Conservation (phyloP, 2,113 vertebrate genomes). For the Paralichthys olivaceus region DNA sequence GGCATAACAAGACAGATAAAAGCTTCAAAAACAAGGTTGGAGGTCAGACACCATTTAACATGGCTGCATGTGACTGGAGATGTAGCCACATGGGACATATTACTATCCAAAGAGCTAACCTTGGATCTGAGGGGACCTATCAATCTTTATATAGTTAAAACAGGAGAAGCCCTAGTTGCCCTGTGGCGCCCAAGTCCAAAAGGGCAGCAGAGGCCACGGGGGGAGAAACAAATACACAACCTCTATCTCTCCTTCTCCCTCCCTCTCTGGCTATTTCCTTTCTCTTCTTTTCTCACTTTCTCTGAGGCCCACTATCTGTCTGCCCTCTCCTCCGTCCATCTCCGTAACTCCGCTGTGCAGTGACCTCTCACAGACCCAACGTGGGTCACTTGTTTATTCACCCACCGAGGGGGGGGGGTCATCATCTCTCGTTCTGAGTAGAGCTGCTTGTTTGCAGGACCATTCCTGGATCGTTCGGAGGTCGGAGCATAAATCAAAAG, state of each 20-base stretch:
- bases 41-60: slow-evolving; percentile 30
- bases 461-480: slow-evolving; percentile 44
- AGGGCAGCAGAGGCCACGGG: slow-evolving; percentile 49
- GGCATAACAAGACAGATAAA: slow-evolving; percentile 5
- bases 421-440: slow-evolving; percentile 44
- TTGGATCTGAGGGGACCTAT: slow-evolving; percentile 50
- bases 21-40: slow-evolving; percentile 16
- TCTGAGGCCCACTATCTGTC: slow-evolving; percentile 49
- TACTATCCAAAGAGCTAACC: slow-evolving; percentile 48
- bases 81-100: slow-evolving; percentile 53
- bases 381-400: slow-evolving; percentile 66
- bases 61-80: slow-evolving; percentile 34
- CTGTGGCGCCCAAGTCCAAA: slow-evolving; percentile 29
- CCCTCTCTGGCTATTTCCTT: slow-evolving; percentile 15
- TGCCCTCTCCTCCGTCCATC: slow-evolving; percentile 40
- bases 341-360: slow-evolving; percentile 56
- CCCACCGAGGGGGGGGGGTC: slow-evolving; percentile 19
- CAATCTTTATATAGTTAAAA: slow-evolving; percentile 63
- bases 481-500: slow-evolving; percentile 61
- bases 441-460: slow-evolving; percentile 48
- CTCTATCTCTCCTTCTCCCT: slow-evolving; percentile 7
- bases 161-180: slow-evolving; percentile 41
- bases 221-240: slow-evolving; percentile 57
- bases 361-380: slow-evolving; percentile 63
- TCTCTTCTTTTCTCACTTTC: slow-evolving; percentile 19